Evolutionary conservation across 1,140 invertebrate genomes (phyloP), one percentile per base, ranked within the genome.

Genomic region (Drosophila grimshawi): DNA sequence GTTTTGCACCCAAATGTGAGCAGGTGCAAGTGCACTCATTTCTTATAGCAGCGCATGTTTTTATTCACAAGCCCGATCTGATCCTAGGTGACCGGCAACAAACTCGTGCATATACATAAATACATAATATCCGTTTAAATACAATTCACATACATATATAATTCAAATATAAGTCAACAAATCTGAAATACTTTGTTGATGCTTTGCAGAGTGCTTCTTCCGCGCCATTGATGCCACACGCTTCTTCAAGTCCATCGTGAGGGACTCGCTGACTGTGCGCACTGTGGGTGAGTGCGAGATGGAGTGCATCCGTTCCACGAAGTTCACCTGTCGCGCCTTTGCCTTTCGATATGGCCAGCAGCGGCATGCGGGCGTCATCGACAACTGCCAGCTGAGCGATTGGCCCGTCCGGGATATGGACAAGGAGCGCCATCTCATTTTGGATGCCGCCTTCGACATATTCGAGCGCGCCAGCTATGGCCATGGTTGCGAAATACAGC

Each of bases 401-500:
- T 95, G 95, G 86, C 95, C 96, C 0, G 94, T 94, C 4, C 92
- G 94, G 2, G 94, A 96, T 60, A 94, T 96, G 59, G 93, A 95
- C 60, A 94, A 94, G 5, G 85, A 92, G 3, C 82, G 91, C 0
- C 94, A 95, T 62, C 92, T 96, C 0, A 92, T 94, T 0, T 92
- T 94, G 7, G 95, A 95, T 86, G 89, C 93, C 0, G 94, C 94
- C 0, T 96, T 96, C 43, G 96, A 97, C 88, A 93, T 97, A 27
- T 97, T 96, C 66, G 95, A 96, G 57, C 92, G 96, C 48, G 96
- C 95, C 0, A 97, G 96, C 86, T 97, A 95, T 75, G 96, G 96
- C 0, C 94, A 96, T 55, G 96, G 96, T 2, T 97, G 96, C 71
- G 96, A 97, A 90, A 94, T 95, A 1, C 93, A 94, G 79, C 94